Base-by-base conservation (phyloP, 2,888 invertebrate genomes). In the Imbricaverruca yamaguchii region DNA sequence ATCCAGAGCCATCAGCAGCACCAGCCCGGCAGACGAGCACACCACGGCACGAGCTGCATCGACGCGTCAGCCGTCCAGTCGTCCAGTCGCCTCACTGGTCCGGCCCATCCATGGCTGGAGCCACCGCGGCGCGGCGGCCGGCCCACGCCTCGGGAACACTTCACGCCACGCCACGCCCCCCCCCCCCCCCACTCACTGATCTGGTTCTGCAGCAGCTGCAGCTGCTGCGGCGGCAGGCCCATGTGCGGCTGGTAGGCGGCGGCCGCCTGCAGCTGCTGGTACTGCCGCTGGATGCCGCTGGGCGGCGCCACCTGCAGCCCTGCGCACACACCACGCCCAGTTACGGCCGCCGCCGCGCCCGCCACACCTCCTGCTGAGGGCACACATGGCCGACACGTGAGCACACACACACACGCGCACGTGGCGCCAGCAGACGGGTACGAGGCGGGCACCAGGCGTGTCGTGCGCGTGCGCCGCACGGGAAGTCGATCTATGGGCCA, bases 131-230 rank as follows among this genome's bases (percentile, higher is more conserved):
- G 39, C 39, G 39, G 39, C 39, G 39, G 39, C 39, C 39, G 2
- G 39, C 39, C 39, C 39, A 39, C 39, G 39, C 39, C 39, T 4
- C 39, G 39, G 39, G 4, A 39, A 39, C 39, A 39, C 39, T 1
- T 39, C 39, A 39, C 39, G 39, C 4, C 39, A 39, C 39, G 39
- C 4, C 39, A 39, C 39, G 39, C 39, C 39, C 39, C 2, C 87
- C 87, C 87, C n/a, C n/a, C n/a, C 82, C 87, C 87, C 87, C 85
- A 84, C 83, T 82, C 85, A 85, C 83, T 85, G 84, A 80, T 84
- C 83, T 74, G 74, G 53, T 21, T 74, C 74, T 81, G 81, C n/a
- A 80, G 81, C 80, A 67, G 82, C 39, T 81, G 81, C 23, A 80
- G 80, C 59, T 81, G 80, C 23, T 69, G 81, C 25, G 61, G 81